A percentile compares a stretch with the other conserved stretches of the same genome.
phyloP scores from a whole-genome alignment of 2,113 vertebrate genomes.

The Xenopus tropicalis region UCB_Xtro_10.0 CM004446.2:128905501-128906000 shows the following conservation, averaged over 20 bases:
- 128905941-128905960: too few species aligned
- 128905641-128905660: too few species aligned
- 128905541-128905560: slow-evolving; percentile 1
- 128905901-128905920: too few species aligned
- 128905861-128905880: too few species aligned
- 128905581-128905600: slow-evolving; percentile 4
- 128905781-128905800: too few species aligned
- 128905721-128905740: not conserved
- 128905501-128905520: not conserved
- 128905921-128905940: too few species aligned
- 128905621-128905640: not conserved
- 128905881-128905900: too few species aligned
- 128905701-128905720: not conserved
- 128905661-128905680: not conserved
- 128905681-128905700: not conserved
- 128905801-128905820: too few species aligned
- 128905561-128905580: not conserved
- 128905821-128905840: too few species aligned
- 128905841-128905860: too few species aligned
- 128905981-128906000: too few species aligned
- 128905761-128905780: not conserved
- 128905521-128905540: not conserved
- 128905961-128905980: too few species aligned
- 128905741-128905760: not conserved
- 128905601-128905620: not conserved